Conservation (phyloP, 2,113 vertebrate species). For the Numida meleagris region DNA sequence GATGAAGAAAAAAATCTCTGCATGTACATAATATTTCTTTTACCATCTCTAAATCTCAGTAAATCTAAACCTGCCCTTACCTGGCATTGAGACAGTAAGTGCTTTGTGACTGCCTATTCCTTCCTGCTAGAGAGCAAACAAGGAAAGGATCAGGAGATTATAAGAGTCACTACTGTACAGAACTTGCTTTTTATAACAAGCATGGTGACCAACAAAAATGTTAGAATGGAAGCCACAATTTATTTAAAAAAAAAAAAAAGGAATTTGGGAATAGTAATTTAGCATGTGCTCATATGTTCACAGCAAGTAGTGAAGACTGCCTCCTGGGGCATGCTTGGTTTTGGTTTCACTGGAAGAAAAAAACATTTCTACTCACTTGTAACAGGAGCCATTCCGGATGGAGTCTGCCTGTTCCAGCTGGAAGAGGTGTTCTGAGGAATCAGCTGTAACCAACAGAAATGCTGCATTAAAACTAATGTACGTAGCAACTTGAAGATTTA, state of each 20-base stretch:
- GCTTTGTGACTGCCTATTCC: background rate
- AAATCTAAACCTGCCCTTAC: background rate
- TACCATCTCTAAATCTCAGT: background rate
- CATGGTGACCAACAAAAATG: background rate
- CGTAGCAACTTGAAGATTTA: background rate
- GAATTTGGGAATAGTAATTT: background rate
- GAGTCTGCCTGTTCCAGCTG: background rate
- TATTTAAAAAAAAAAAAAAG: background rate
- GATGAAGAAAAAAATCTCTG: background rate
- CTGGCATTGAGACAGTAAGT: background rate
- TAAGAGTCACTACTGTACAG: background rate
- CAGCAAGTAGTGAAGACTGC: background rate
- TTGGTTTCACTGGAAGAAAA: background rate
- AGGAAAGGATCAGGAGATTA: background rate
- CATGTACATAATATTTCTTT: background rate
- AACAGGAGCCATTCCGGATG: background rate
- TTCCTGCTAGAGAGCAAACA: slow-evolving; percentile 7
- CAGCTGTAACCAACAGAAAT: background rate
- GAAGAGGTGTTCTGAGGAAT: background rate
- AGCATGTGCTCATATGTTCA: accelerated
- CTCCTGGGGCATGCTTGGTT: background rate
- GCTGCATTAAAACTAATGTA: background rate
- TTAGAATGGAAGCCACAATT: background rate
- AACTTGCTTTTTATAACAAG: background rate
- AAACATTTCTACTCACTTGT: background rate